phyloP scores from a whole-genome alignment of 2,888 invertebrate species.

The Altica lythri region DNA sequence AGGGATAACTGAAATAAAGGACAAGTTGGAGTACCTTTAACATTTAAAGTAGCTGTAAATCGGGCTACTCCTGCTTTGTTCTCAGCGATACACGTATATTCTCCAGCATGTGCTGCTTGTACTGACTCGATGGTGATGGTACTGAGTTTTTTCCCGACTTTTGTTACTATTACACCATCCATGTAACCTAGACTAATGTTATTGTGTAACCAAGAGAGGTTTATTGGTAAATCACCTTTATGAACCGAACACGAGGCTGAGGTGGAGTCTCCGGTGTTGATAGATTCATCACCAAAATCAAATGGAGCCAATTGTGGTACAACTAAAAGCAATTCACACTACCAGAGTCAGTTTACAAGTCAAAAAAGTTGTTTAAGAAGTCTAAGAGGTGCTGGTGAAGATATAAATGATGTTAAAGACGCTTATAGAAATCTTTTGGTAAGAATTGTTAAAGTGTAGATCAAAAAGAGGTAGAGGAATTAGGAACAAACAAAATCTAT shows the following conservation, averaged over 20 bases:
- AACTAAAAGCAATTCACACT: constrained; percentile 59
- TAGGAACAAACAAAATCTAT: not conserved
- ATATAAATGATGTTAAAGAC: not conserved
- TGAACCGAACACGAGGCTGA: constrained; percentile 71
- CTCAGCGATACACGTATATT: constrained; percentile 75
- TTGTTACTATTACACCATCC: constrained; percentile 56
- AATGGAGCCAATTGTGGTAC: constrained; percentile 72
- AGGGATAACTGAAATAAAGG: constrained; percentile 51
- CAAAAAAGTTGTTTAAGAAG: not conserved
- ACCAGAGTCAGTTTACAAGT: not conserved
- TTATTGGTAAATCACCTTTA: constrained; percentile 76
- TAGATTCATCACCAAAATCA: constrained; percentile 73
- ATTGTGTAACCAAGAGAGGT: constrained; percentile 75
- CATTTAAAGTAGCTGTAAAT: constrained; percentile 60
- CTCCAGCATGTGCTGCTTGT: constrained; percentile 72
- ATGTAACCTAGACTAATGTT: constrained; percentile 60
- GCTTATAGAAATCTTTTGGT: not conserved
- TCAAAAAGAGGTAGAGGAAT: not conserved
- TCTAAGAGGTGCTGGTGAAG: not conserved
- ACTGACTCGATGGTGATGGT: constrained; percentile 70
- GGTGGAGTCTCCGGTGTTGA: constrained; percentile 72
- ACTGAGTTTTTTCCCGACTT: constrained; percentile 62
- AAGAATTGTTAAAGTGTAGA: not conserved
- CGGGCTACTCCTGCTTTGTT: constrained; percentile 62
- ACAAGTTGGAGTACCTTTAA: constrained; percentile 58